Evolutionary conservation across 2,888 invertebrate species (phyloP).

Genomic region (Resseliella maxima): DNA sequence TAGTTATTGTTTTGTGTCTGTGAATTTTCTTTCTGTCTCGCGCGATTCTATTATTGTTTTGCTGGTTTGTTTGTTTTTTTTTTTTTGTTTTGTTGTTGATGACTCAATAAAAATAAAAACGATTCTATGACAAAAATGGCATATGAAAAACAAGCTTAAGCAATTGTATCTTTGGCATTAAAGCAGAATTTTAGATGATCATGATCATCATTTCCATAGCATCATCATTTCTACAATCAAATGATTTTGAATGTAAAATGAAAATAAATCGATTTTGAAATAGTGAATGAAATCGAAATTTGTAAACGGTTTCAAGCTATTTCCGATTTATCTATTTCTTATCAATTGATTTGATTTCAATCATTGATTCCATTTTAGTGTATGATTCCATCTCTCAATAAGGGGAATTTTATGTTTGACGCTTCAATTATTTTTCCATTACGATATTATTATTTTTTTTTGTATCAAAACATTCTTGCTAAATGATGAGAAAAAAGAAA

Average conservation of each 20-base stretch:
- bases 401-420: neutral
- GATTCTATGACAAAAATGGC: too few species aligned
- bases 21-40: neutral
- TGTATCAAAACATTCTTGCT: too few species aligned
- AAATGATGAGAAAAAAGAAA: too few species aligned
- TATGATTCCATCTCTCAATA: neutral
- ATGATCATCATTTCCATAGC: too few species aligned
- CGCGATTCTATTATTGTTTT: conserved; percentile 5
- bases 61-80: neutral
- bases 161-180: too few species aligned
- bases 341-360: conserved; percentile 63
- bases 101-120: neutral
- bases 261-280: neutral
- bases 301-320: neutral
- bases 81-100: neutral
- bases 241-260: neutral
- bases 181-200: too few species aligned
- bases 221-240: neutral
- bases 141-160: too few species aligned
- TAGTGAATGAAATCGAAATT: neutral
- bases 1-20: conserved; percentile 11
- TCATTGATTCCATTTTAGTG: neutral
- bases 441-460: too few species aligned
- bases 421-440: too few species aligned
- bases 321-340: neutral